phyloP scores from a whole-genome alignment of 2,113 vertebrate genomes.

The Antigone vipio region DNA sequence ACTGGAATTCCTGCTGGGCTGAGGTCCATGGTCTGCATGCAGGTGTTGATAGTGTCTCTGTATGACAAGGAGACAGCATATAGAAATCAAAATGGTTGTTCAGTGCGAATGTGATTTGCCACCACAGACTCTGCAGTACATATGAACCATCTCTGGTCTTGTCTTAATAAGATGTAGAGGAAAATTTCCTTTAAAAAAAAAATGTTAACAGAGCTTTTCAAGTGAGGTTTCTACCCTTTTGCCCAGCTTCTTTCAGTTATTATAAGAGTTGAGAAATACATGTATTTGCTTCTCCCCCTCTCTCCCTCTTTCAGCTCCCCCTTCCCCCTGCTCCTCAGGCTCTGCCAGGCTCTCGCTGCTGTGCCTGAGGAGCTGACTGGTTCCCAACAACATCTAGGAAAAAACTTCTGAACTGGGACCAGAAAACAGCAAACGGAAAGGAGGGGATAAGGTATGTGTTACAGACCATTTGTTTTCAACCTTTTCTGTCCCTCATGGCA shows the following conservation, averaged over 20 bases:
- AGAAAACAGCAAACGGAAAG: neutral
- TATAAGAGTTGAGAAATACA: neutral
- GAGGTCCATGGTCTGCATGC: neutral
- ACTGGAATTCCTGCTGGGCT: neutral
- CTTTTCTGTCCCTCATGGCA: neutral
- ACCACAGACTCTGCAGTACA: neutral
- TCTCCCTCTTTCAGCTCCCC: neutral
- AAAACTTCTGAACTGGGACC: neutral
- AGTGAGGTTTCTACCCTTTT: neutral
- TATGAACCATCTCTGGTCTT: neutral
- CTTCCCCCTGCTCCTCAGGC: neutral
- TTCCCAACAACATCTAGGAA: neutral
- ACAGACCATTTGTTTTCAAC: neutral
- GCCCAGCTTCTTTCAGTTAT: neutral
- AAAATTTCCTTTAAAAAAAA: neutral
- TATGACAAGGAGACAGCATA: neutral
- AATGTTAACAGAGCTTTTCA: neutral
- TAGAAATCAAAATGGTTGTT: conserved; percentile 9
- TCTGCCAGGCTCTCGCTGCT: neutral
- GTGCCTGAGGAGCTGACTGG: neutral
- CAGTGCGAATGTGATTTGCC: neutral
- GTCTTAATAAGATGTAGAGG: neutral
- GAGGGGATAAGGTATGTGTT: neutral
- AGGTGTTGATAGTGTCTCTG: conserved; percentile 27
- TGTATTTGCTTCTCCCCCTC: neutral